Evolutionary conservation across 1,140 invertebrate species (phyloP).

Genomic region (Oreohelix idahoensis): DNA sequence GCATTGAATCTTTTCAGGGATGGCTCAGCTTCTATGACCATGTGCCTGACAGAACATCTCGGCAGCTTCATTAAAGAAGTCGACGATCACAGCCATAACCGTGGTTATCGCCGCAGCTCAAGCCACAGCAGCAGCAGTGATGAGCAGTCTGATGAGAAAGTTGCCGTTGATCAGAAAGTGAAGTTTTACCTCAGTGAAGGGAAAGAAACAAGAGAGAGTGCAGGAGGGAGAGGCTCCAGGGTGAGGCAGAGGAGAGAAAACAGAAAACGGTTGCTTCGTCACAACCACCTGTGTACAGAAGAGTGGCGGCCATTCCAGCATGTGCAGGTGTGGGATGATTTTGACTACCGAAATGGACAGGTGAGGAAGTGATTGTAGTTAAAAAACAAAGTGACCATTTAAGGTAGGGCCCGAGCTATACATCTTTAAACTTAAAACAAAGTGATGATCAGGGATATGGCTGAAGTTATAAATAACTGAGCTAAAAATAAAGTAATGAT

Average conservation of each 20-base stretch:
- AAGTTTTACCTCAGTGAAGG: conserved; percentile 20
- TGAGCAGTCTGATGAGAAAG: background rate
- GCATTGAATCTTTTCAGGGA: conserved; percentile 75
- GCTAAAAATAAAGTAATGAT: too few species aligned
- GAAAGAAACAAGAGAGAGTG: conserved; percentile 20
- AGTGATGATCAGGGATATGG: too few species aligned
- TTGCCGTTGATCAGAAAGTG: background rate
- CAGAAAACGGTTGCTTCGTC: conserved; percentile 41
- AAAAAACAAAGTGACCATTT: too few species aligned
- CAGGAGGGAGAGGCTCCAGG: conserved; percentile 23
- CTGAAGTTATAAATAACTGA: too few species aligned
- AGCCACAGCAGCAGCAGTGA: background rate
- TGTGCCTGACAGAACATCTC: conserved; percentile 68
- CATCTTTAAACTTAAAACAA: too few species aligned
- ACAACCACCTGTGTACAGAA: conserved; percentile 56
- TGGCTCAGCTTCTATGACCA: conserved; percentile 76
- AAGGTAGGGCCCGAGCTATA: too few species aligned
- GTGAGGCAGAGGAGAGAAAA: conserved; percentile 26
- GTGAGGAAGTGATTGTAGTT: conserved; percentile 46
- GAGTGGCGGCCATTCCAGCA: conserved; percentile 67
- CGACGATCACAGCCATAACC: conserved; percentile 7
- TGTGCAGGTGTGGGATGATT: conserved; percentile 69
- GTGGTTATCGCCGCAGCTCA: background rate
- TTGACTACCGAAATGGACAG: conserved; percentile 72
- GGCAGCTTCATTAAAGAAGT: conserved; percentile 39